Evolutionary conservation across 2,888 invertebrate genomes (phyloP).

Genomic region (Tiphia femorata): DNA sequence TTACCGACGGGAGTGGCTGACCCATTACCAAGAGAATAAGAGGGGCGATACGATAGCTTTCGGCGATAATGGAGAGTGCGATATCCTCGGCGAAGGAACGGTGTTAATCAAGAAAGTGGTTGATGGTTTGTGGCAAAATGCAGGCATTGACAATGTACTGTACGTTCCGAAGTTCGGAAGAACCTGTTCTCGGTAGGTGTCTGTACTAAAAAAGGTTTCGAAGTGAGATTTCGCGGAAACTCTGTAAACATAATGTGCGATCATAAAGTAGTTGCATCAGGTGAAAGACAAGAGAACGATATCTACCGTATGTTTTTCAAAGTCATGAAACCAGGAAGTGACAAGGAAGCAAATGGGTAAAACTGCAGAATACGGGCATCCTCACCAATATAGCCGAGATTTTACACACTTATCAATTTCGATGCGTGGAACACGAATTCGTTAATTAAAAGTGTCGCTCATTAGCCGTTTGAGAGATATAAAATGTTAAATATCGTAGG

Average conservation of each 20-base stretch:
- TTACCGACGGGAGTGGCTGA: slow-evolving; percentile 30
- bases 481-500: too few relatives aligned
- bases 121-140: slow-evolving; percentile 14
- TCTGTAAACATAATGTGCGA: slow-evolving; percentile 16
- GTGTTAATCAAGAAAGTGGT: slow-evolving; percentile 20
- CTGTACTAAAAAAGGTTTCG: slow-evolving; percentile 30
- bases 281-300: slow-evolving; percentile 34
- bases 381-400: too few relatives aligned
- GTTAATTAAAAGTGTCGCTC: too few relatives aligned
- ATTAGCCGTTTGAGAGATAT: too few relatives aligned
- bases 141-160: slow-evolving; percentile 36
- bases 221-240: slow-evolving; percentile 22
- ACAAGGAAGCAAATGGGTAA: slow-evolving; percentile 6
- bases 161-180: slow-evolving; percentile 38
- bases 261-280: slow-evolving; percentile 20
- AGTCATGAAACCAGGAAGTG: slow-evolving; percentile 4
- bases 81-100: slow-evolving; percentile 19
- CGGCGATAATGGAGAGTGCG: slow-evolving; percentile 26
- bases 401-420: too few relatives aligned
- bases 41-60: slow-evolving; percentile 15
- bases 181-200: slow-evolving; percentile 49
- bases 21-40: slow-evolving; percentile 1
- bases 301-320: slow-evolving; percentile 38
- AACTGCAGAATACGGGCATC: too few relatives aligned
- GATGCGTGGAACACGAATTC: too few relatives aligned